phyloP scores from a whole-genome alignment of 2,797 vertebrate genomes.

The Karalla daura region DNA sequence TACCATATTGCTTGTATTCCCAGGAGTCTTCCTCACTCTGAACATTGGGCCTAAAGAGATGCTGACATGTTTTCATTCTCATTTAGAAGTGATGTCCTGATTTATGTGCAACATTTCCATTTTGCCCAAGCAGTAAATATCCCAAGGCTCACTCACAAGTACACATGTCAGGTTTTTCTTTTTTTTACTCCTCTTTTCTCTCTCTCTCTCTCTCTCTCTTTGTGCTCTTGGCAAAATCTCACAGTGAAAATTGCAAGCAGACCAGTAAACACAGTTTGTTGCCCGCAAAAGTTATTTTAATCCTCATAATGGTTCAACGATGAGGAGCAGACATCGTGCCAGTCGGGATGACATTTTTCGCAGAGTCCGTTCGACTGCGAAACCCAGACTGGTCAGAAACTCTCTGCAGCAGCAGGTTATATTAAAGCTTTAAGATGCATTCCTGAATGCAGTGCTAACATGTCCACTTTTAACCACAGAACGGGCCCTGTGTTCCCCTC shows the following conservation, averaged over 20 bases:
- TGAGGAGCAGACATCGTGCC: conserved; percentile 5
- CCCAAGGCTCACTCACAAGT: conserved; percentile 12
- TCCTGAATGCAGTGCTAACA: conserved; percentile 37
- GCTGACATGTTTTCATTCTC: conserved; percentile 30
- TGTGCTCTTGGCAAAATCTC: conserved; percentile 4
- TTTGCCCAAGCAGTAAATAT: conserved; percentile 8
- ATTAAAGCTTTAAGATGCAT: conserved; percentile 6
- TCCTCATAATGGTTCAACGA: conserved; percentile 7
- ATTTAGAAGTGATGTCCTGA: conserved; percentile 7
- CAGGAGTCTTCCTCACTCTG: background rate
- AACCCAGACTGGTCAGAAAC: conserved; percentile 18
- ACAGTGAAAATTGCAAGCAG: conserved; percentile 37
- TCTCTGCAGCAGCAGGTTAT: conserved; percentile 18
- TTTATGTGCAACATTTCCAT: conserved; percentile 22
- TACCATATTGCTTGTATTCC: conserved; percentile 2
- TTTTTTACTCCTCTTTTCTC: background rate
- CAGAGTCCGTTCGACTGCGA: conserved; percentile 20
- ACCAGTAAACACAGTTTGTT: conserved; percentile 27
- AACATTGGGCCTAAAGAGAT: conserved; percentile 1
- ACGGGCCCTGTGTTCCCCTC: conserved; percentile 40
- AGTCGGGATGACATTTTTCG: conserved; percentile 6
- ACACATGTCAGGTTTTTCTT: background rate
- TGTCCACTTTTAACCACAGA: conserved; percentile 50
- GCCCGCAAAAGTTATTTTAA: conserved; percentile 33
- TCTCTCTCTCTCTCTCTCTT: too few species aligned